Evolutionary conservation across 1,140 invertebrate species (phyloP), one percentile per base, ranked within the genome.

Genomic region (Drosophila elegans): DNA sequence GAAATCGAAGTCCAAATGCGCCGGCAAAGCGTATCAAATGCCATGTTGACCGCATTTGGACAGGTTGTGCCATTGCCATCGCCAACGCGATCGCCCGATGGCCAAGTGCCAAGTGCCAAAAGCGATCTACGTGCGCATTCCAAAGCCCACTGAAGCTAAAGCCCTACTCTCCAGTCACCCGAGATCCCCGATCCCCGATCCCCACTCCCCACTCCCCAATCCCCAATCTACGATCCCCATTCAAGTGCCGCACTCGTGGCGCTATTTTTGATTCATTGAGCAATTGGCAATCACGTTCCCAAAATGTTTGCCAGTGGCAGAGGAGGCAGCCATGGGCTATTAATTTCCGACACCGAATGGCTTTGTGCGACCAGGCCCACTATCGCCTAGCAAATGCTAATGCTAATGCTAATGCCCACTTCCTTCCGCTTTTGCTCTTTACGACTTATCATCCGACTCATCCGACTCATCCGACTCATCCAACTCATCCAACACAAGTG

Each of bases 251-350:
- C 46, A 59, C 55, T 69, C 81, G 83, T 64, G 79, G 83, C 74
- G 82, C 82, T 85, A 82, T 85, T 82, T 86, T 86, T 71, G 69
- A 78, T 84, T 66, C 74, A 85, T 80, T 71, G 74, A 83, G 77
- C 83, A 69, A 88, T 88, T 79, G 83, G 62, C 74, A 53, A 53
- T 78, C 80, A 83, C 80, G 80, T 82, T 39, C 45, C 56, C 69
- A 55, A 46, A 63, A 51, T 21, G 16, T 21, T 21, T 21, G 16
- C 16, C 16, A 21, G 16, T 21, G 16, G 45, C 4, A 6, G 29
- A 32, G 29, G 29, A 32, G 29, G 54, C 25, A 21, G 52, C 45
- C 29, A 44, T 45, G 12, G 49, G 44, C 51, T 34, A 71, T 71
- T 71, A 46, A 72, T 46, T 49, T 32, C 41, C 64, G 9, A 32